Evolutionary conservation across 1,140 invertebrate species (phyloP).

Genomic region (Drosophila lacertosa): DNA sequence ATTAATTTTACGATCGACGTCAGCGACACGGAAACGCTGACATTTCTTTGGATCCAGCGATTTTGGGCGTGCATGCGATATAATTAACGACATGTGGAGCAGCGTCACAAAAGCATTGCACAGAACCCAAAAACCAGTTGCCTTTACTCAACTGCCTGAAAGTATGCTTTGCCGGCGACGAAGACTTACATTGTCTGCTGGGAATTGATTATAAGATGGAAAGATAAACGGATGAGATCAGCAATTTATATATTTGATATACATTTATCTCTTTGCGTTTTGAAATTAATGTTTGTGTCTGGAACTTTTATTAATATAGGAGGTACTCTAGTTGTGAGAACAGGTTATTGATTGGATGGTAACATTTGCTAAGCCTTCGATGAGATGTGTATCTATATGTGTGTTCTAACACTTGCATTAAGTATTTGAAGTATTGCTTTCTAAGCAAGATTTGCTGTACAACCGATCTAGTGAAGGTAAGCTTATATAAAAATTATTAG

Average conservation of each 20-base stretch:
- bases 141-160: constrained; percentile 41
- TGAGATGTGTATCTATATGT: too few relatives aligned
- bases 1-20: constrained; percentile 27
- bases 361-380: too few relatives aligned
- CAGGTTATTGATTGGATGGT: too few relatives aligned
- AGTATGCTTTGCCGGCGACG: constrained; percentile 34
- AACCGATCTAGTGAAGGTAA: too few relatives aligned
- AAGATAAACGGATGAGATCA: not conserved
- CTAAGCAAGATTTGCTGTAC: too few relatives aligned
- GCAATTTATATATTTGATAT: not conserved
- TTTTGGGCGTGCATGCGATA: constrained; percentile 21
- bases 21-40: constrained; percentile 15
- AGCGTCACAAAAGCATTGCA: not conserved
- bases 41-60: constrained; percentile 33
- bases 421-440: too few relatives aligned
- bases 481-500: too few relatives aligned
- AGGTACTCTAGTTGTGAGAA: too few relatives aligned
- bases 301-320: too few relatives aligned
- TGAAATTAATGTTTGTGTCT: too few relatives aligned
- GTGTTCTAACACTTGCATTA: too few relatives aligned
- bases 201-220: not conserved
- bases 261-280: not conserved
- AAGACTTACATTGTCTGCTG: too few relatives aligned
- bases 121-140: not conserved
- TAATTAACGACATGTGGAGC: constrained; percentile 7